Conservation (phyloP, 2,888 invertebrate genomes). For the Phania funesta region DNA sequence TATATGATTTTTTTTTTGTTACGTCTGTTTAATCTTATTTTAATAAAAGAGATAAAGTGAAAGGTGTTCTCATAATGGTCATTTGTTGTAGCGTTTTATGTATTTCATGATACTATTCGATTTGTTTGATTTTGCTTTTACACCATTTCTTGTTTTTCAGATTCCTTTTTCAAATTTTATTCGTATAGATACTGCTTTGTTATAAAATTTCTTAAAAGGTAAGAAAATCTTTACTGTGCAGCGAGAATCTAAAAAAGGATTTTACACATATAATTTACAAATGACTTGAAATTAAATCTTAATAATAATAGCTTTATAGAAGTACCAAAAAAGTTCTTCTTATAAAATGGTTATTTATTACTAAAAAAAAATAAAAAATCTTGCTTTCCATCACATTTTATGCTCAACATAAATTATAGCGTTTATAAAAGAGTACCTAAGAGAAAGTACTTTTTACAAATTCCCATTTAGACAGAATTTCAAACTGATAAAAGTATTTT, state of each 20-base stretch:
- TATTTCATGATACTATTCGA: not conserved
- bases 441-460: no score
- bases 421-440: no score
- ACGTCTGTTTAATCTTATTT: constrained; percentile 37
- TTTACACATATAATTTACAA: no score
- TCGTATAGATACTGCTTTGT: not conserved
- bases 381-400: no score
- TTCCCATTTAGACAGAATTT: no score
- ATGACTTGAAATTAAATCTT: no score
- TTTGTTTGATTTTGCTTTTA: not conserved
- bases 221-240: no score
- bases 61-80: constrained; percentile 31
- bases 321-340: not conserved
- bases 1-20: constrained; percentile 2
- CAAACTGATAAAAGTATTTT: no score
- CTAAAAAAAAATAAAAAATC: no score
- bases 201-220: not conserved
- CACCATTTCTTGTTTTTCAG: constrained; percentile 1
- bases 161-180: not conserved
- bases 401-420: no score
- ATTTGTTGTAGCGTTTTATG: not conserved
- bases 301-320: not conserved
- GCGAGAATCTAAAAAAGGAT: no score
- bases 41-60: constrained; percentile 41
- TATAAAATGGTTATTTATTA: not conserved